Percentiles rank a stretch among this genome's conserved stretches.
phyloP scores from a whole-genome alignment of 2,113 vertebrate genomes.

The Calcarius ornatus region DNA sequence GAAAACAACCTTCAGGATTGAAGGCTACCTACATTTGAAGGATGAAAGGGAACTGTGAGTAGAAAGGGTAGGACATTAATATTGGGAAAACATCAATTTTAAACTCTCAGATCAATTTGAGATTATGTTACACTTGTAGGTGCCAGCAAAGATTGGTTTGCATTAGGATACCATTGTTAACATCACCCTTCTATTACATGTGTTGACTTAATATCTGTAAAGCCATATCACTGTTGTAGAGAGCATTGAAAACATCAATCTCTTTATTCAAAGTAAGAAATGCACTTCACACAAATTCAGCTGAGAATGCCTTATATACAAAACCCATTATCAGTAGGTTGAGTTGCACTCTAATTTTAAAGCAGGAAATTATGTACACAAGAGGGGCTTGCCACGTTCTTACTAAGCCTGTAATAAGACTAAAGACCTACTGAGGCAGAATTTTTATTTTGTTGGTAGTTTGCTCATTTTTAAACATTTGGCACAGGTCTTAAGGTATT shows the following conservation, averaged over 20 bases:
- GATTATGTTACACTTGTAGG: background rate
- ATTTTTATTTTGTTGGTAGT: background rate
- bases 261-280: background rate
- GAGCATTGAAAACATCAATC: slow-evolving; percentile 2
- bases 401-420: background rate
- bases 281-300: background rate
- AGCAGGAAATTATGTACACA: background rate
- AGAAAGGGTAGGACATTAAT: background rate
- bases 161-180: background rate
- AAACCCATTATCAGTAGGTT: background rate
- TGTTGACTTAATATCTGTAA: background rate
- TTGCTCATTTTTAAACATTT: background rate
- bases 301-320: slow-evolving; percentile 8
- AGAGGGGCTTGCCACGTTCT: background rate
- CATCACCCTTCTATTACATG: background rate
- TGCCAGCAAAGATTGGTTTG: background rate
- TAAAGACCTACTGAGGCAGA: background rate
- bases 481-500: background rate
- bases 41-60: background rate
- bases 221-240: background rate
- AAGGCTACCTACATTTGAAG: slow-evolving; percentile 50
- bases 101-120: slow-evolving; percentile 27
- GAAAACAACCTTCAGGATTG: slow-evolving; percentile 42
- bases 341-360: slow-evolving; percentile 3
- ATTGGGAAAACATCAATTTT: slow-evolving; percentile 18